Conservation (phyloP, 2,113 vertebrate genomes). For the Campylomormyrus numenius region DNA sequence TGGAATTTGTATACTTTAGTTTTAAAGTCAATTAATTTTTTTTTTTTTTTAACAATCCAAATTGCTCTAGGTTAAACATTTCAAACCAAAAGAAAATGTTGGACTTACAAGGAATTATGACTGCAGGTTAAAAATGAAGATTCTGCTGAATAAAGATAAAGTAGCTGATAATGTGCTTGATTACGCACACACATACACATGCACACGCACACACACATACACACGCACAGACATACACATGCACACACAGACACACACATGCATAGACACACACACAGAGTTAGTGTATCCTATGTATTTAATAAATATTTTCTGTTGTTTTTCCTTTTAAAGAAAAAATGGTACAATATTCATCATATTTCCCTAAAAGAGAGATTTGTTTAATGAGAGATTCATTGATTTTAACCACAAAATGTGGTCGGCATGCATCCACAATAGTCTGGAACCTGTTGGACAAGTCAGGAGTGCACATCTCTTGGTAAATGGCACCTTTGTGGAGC, state of each 20-base stretch:
- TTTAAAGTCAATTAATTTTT: neutral
- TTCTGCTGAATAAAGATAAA: neutral
- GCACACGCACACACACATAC: too few relatives aligned
- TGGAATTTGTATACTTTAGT: neutral
- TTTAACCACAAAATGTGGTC: neutral
- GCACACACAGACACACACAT: too few relatives aligned
- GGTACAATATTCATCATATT: neutral
- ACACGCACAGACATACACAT: neutral
- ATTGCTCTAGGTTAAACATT: neutral
- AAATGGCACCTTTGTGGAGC: constrained; percentile 10
- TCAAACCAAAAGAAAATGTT: neutral
- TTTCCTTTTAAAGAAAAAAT: neutral
- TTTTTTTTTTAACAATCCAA: neutral
- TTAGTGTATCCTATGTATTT: neutral
- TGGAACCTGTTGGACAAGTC: constrained; percentile 22
- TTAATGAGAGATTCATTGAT: neutral
- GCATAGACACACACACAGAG: neutral
- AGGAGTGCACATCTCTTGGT: neutral
- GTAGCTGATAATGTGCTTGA: neutral
- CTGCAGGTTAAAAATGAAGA: neutral
- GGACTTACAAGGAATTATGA: neutral
- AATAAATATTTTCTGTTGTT: neutral
- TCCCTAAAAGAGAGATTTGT: neutral
- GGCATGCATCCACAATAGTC: neutral
- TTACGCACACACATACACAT: neutral